These are phyloP conservation scores for Otolemur crassicaudatus DNA, from an alignment of 2,797 vertebrate species.

Conservation along the genomic window DNA sequence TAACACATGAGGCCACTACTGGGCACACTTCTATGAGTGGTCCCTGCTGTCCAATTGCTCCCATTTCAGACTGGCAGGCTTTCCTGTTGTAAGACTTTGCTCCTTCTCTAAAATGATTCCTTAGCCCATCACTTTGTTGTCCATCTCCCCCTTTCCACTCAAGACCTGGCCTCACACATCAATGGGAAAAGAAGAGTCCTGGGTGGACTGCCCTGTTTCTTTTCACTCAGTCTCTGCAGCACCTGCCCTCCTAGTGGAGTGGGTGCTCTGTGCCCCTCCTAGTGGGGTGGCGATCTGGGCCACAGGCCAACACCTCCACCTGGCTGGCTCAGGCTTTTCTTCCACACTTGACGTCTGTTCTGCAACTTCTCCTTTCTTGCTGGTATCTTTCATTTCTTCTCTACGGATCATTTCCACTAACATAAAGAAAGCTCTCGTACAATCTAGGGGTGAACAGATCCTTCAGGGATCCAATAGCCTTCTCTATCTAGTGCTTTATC, in stretches of 20 bases:
- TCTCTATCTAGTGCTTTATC: neutral
- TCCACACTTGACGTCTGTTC: neutral
- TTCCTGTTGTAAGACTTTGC: neutral
- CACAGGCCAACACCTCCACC: neutral
- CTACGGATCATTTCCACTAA: neutral
- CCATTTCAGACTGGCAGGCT: neutral
- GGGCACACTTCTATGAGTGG: neutral
- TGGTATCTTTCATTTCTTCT: neutral
- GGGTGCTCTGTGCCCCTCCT: neutral
- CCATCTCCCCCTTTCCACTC: too few species aligned
- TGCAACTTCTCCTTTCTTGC: neutral
- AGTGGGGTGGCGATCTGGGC: neutral
- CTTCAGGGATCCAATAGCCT: neutral
- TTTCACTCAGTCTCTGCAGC: fast-evolving
- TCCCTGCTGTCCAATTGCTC: neutral
- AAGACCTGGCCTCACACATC: neutral
- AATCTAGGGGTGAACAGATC: neutral
- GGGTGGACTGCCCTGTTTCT: neutral
- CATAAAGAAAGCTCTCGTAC: neutral
- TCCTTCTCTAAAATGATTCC: neutral
- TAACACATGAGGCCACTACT: neutral
- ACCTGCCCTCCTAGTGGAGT: too few species aligned
- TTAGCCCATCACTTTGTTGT: neutral
- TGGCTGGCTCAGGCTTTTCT: neutral
- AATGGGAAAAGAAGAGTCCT: neutral